Percentiles rank a stretch among this genome's conserved stretches.
Evolutionary conservation across 2,797 vertebrate species (phyloP).

Genomic region (Myotis myotis): DNA sequence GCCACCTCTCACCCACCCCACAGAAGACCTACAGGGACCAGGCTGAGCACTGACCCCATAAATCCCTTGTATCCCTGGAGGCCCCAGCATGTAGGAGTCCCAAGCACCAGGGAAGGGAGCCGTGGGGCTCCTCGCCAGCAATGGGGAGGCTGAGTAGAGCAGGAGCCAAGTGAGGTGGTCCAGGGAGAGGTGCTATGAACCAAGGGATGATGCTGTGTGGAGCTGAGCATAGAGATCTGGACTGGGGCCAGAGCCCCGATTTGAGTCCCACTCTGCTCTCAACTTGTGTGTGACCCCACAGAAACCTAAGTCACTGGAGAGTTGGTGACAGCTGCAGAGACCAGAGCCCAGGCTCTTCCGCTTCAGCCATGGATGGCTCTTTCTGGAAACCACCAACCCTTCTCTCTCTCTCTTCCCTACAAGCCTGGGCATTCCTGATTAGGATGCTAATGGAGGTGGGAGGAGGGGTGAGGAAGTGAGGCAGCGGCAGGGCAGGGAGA

Average conservation of each 20-base stretch:
- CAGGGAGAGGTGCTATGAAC: not conserved
- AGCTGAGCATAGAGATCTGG: not conserved
- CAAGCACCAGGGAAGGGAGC: no score
- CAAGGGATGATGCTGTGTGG: not conserved
- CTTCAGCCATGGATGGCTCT: not conserved
- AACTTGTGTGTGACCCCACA: not conserved
- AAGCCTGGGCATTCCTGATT: conserved; percentile 54
- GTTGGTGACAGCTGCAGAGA: not conserved
- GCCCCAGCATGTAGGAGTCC: not conserved
- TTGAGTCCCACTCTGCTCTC: not conserved
- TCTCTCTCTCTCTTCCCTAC: not conserved
- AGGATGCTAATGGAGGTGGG: conserved; percentile 58
- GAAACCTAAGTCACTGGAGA: not conserved
- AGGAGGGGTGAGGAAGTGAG: not conserved
- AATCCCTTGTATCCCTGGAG: no score
- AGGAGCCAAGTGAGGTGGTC: not conserved
- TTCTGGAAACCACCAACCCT: not conserved
- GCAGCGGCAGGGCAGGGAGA: conserved; percentile 35
- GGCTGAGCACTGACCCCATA: not conserved
- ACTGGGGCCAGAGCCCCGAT: not conserved
- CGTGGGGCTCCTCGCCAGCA: not conserved
- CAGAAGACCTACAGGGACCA: not conserved
- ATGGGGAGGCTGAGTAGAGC: not conserved
- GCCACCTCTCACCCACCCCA: not conserved
- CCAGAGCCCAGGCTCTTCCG: not conserved